Percentiles rank a stretch among this genome's conserved stretches.
Conservation (phyloP, 1,140 invertebrate species). For the Trichomalopsis sarcophagae region DNA sequence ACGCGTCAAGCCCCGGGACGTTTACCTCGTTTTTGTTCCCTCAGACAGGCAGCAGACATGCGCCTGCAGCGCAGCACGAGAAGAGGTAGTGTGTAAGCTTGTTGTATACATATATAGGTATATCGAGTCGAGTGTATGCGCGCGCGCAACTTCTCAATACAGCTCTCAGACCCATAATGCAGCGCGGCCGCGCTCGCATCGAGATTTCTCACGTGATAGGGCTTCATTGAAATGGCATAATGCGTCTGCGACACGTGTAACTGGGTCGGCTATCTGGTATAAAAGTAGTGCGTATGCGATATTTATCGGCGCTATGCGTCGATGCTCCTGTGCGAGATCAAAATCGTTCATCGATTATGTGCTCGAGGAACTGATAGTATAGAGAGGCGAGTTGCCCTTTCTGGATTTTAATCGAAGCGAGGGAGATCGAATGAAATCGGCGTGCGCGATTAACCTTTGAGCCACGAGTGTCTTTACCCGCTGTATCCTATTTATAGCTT, state of each 20-base stretch:
- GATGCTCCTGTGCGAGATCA: background rate
- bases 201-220: constrained; percentile 45
- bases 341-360: too few relatives aligned
- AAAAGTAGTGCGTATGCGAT: background rate
- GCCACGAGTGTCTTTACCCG: too few relatives aligned
- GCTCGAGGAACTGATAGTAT: too few relatives aligned
- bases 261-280: constrained; percentile 9
- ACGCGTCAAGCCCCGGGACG: too few relatives aligned
- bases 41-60: background rate
- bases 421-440: too few relatives aligned
- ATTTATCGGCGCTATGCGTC: background rate
- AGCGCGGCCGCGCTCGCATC: background rate
- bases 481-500: too few relatives aligned
- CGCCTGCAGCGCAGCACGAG: too few relatives aligned
- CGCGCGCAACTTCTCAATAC: constrained; percentile 2
- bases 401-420: too few relatives aligned
- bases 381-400: too few relatives aligned
- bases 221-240: constrained; percentile 38
- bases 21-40: constrained; percentile 10
- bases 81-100: too few relatives aligned
- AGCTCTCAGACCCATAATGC: background rate
- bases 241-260: background rate
- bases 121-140: background rate
- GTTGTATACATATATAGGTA: background rate
- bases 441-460: too few relatives aligned